phyloP scores from a whole-genome alignment of 2,113 vertebrate genomes.

The Arenaria interpres region DNA sequence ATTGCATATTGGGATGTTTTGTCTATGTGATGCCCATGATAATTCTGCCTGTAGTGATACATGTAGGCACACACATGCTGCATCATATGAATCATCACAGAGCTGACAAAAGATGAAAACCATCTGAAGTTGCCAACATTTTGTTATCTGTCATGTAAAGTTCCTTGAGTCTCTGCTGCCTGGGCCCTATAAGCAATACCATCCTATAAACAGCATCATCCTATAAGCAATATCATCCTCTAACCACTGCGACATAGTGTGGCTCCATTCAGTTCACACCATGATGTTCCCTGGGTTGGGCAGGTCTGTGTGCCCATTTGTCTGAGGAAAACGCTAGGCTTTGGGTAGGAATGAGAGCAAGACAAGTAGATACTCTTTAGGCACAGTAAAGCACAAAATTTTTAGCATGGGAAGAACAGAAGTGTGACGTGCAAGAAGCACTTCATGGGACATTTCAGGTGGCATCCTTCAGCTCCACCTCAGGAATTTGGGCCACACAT shows the following conservation, averaged over 20 bases:
- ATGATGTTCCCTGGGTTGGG: not conserved
- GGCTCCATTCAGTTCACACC: not conserved
- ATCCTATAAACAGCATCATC: not conserved
- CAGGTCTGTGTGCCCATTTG: not conserved
- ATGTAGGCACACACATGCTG: not conserved
- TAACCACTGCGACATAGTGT: not conserved
- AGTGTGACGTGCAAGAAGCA: not conserved
- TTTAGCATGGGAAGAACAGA: not conserved
- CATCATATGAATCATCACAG: not conserved
- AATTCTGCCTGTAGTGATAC: not conserved
- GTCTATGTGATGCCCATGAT: not conserved
- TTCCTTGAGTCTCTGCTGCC: not conserved
- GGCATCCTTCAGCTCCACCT: not conserved
- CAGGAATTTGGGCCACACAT: not conserved
- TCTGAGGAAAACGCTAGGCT: not conserved
- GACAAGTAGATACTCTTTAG: not conserved
- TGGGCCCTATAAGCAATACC: not conserved
- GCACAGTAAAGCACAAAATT: not conserved
- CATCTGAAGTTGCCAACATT: rapidly evolving
- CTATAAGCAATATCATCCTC: not conserved
- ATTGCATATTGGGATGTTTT: not conserved
- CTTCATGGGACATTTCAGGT: not conserved
- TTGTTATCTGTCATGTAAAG: not conserved
- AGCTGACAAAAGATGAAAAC: not conserved
- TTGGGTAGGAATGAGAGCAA: not conserved